Evolutionary conservation across 2,888 invertebrate genomes (phyloP).

Genomic region (Cephalotes varians): DNA sequence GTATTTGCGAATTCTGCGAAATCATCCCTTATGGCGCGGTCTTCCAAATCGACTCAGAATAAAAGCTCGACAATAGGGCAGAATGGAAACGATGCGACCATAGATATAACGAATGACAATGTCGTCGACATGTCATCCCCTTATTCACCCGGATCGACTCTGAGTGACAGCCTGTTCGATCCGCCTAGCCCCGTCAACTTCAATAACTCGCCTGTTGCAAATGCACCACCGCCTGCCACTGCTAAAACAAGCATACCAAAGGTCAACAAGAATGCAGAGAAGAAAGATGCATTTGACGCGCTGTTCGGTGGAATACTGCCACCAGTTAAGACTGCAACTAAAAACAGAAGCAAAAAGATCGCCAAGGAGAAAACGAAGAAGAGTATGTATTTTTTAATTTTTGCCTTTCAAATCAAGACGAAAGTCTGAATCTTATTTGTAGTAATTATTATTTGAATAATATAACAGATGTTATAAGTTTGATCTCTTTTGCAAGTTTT

Average conservation of each 20-base stretch:
- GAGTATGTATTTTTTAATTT: constrained; percentile 81
- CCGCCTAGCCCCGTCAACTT: constrained; percentile 88
- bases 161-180: constrained; percentile 95
- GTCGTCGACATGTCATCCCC: constrained; percentile 92
- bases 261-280: constrained; percentile 72
- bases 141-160: constrained; percentile 95
- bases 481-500: background rate
- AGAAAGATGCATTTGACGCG: constrained; percentile 88
- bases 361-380: constrained; percentile 86
- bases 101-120: constrained; percentile 86
- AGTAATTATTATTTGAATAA: background rate
- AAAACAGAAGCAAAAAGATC: constrained; percentile 85
- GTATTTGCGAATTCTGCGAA: constrained; percentile 82
- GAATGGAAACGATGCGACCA: constrained; percentile 84
- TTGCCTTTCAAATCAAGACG: background rate
- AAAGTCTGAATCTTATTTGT: background rate
- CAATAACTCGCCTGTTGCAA: constrained; percentile 73
- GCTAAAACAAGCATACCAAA: constrained; percentile 76
- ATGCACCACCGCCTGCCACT: constrained; percentile 50
- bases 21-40: constrained; percentile 66
- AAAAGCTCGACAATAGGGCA: constrained; percentile 82
- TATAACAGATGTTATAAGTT: background rate
- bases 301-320: constrained; percentile 88
- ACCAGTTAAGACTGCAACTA: constrained; percentile 80
- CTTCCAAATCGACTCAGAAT: constrained; percentile 73